These are phyloP conservation scores for Acrossocheilus fasciatus DNA, from an alignment of 2,797 vertebrate genomes.

Conservation along the genomic window DNA sequence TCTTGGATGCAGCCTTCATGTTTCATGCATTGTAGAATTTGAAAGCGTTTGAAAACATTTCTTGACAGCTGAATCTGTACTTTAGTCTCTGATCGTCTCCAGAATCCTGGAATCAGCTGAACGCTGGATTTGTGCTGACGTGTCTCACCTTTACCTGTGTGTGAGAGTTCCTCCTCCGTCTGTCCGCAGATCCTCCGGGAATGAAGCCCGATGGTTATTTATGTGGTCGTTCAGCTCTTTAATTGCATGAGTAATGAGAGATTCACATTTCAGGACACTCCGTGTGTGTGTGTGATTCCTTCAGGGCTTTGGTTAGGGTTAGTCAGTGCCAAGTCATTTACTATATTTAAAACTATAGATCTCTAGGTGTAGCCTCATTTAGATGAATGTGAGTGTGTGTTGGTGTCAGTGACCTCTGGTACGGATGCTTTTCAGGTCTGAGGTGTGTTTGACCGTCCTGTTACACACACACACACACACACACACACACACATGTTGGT, in stretches of 20 bases:
- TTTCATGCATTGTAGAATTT: background rate
- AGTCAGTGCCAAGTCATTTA: background rate
- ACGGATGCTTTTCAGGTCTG: background rate
- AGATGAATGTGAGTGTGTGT: background rate
- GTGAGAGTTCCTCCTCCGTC: constrained; percentile 11
- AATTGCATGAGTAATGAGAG: constrained; percentile 62
- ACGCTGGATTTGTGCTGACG: background rate
- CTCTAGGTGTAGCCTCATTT: background rate
- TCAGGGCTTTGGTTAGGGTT: constrained; percentile 32
- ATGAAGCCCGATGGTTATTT: constrained; percentile 50
- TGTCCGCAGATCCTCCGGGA: constrained; percentile 33
- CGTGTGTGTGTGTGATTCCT: background rate
- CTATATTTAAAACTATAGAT: background rate
- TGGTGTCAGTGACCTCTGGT: background rate
- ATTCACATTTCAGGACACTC: constrained; percentile 7
- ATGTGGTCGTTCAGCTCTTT: constrained; percentile 46
- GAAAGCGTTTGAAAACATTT: background rate
- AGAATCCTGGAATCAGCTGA: background rate
- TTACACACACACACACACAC: background rate
- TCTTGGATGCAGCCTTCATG: background rate
- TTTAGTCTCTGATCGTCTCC: background rate
- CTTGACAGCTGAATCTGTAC: background rate
- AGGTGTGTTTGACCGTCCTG: background rate
- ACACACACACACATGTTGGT: background rate
- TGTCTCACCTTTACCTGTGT: background rate